Evolutionary conservation across 2,113 vertebrate genomes (phyloP), one percentile per base, ranked within the genome.

Genomic region (Oreotrochilus melanogaster): DNA sequence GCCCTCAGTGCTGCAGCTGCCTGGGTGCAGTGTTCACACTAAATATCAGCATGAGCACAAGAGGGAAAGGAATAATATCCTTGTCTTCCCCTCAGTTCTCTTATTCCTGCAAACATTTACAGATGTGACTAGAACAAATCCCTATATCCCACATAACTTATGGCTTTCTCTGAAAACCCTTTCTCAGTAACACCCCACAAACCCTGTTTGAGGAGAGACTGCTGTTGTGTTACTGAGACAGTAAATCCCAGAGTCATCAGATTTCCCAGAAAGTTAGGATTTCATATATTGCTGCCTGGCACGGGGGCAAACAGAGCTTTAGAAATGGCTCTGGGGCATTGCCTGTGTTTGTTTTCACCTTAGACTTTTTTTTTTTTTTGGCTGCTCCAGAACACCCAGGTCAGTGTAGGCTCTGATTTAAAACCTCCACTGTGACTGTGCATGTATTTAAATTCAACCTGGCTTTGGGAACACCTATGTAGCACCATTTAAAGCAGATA

Each of bases 71-170:
- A 75, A 18, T 47, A 28, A 18, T 47, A 28, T 60, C 14, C 48
- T 60, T 70, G 58, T 42, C 22, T 86, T 85, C 21, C 50, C 43
- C 66, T 72, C 30, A 78, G 1, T 21, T 71, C 60, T 50, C 81
- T 72, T 35, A 60, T 84, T 82, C 62, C 67, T 74, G 56, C 73
- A 89, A 91, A 89, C 78, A 35, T 90, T 95, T 86, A 76, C 43
- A 45, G 43, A 45, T 74, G 56, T 43, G 54, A 80, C 31, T 8
- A 64, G 43, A 73, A 58, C 45, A 87, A 95, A 91, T 65, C 56
- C 42, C 7, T 4, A 0, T 45, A 54, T 62, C 47, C 53, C 82
- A 31, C 35, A 7, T 4, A 62, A 4, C 12, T 92, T 87, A 88
- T 81, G 78, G 58, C 50, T 79, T 48, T 61, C 14, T 67, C 45